Base-by-base conservation (phyloP, 2,888 invertebrate species). In the Saturnia pavonia region DNA sequence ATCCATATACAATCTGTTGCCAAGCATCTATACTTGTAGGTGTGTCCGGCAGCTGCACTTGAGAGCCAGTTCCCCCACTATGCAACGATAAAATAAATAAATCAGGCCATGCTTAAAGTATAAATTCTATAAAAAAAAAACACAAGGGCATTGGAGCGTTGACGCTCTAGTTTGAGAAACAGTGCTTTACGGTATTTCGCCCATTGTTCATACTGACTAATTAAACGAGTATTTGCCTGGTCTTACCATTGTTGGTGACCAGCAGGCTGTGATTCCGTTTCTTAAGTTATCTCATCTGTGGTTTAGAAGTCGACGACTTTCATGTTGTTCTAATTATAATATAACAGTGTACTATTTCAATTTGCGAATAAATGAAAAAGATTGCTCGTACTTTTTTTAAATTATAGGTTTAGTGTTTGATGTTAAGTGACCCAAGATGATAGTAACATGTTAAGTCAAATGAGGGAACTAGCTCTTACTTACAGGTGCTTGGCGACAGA, bases 181-280 rank as follows among this genome's bases (percentile, higher is more conserved):
- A 71, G 72, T 67, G 9, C 14, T 14, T 70, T 72, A 76, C 78
- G 78, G 76, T 75, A 76, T 75, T 63, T 25, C 68, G 25, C 25
- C 72, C 54, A 78, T 77, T 78, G 79, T 77, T 57, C 57, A n/a
- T 65, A 27, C 71, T 70, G 74, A 60, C 71, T 78, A 79, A 80
- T 80, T 79, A 80, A 73, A 72, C 71, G 22, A 71, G 66, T 69
- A n/a, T 65, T 65, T 65, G 19, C 25, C 57, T 67, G 27, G 60
- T 57, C 54, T 40, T 74, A 71, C 77, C 77, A 84, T 86, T 86
- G 85, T 85, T 69, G 74, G 74, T 25, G 75, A 67, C 71, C 80
- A 77, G 70, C 77, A 75, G 76, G 70, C 79, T 84, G 85, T 77
- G 81, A 74, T 78, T 84, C 84, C 85, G 83, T 75, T 76, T 51